Percentiles rank a stretch among this genome's conserved stretches.
Conservation (phyloP, 2,888 invertebrate genomes). For the Diaperis boleti region DNA sequence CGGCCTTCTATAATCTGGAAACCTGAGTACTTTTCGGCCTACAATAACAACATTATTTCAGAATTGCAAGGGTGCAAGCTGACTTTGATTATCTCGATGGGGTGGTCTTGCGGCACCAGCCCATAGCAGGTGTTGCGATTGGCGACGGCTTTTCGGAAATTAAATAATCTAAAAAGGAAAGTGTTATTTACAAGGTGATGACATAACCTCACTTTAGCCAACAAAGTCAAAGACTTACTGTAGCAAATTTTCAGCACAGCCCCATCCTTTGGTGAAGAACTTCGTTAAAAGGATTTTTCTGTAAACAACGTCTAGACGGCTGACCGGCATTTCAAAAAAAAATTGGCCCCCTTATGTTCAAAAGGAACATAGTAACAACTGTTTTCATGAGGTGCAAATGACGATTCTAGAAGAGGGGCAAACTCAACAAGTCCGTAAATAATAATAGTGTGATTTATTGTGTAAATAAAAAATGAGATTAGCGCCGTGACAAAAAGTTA, state of each 20-base stretch:
- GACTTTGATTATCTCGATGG: conserved; percentile 89
- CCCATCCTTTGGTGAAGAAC: conserved; percentile 98
- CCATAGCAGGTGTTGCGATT: conserved; percentile 85
- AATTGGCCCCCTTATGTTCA: conserved; percentile 12
- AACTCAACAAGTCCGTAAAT: too few species aligned
- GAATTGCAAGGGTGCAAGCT: conserved; percentile 45
- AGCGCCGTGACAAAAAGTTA: too few species aligned
- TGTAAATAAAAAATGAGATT: too few species aligned
- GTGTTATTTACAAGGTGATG: conserved; percentile 21
- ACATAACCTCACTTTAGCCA: conserved; percentile 36
- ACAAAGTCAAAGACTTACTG: conserved; percentile 67
- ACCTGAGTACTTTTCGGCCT: conserved; percentile 82
- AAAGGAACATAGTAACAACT: neutral
- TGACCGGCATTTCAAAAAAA: conserved; percentile 58
- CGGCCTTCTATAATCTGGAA: conserved; percentile 86
- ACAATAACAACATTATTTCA: conserved; percentile 48
- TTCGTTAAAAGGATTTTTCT: conserved; percentile 88
- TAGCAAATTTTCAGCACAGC: conserved; percentile 89
- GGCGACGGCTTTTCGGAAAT: conserved; percentile 89
- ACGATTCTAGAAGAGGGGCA: too few species aligned
- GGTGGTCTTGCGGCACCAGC: conserved; percentile 85
- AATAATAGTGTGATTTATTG: too few species aligned
- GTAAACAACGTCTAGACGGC: conserved; percentile 81
- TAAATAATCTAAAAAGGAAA: conserved; percentile 82
- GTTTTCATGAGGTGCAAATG: neutral